Evolutionary conservation across 2,113 vertebrate genomes (phyloP), one percentile per base, ranked within the genome.

Genomic region (Ptyas mucosa): DNA sequence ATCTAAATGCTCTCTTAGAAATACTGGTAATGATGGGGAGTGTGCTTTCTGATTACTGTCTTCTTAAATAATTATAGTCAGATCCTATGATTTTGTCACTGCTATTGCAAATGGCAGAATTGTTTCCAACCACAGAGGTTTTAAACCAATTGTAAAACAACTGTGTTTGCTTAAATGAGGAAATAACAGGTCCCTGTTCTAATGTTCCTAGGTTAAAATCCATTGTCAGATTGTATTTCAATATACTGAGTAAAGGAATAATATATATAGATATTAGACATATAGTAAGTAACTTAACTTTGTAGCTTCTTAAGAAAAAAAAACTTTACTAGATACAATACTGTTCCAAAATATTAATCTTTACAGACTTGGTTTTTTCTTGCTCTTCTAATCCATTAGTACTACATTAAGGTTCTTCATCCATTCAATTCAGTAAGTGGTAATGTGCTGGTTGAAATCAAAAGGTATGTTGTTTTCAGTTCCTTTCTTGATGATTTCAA

Each of bases 101-200:
- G 58, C 29, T 94, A 94, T 94, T 93, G 91, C 51, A 88, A 95
- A 86, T 94, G 49, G 75, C 91, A 91, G 88, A 46, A 64, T 90
- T 92, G 94, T 94, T 96, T 95, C 91, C 54, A 94, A 88, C 29
- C 24, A 43, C 43, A 51, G 87, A 5, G 34, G 29, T 43, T 85
- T 57, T 61, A 39, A 81, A n/a, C 20, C 43, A 34, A 23, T 85
- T 57, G 61, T 29, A 90, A 81, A 39, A 93, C 64, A 89, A 91
- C 88, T 58, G 46, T 81, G 39, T 8, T 43, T 81, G 34, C 18
- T 43, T 89, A 61, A 89, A 89, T 81, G 21, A 88, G 92, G 95
- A 96, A 87, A 90, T 46, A 88, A 39, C 94, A 95, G n/a, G 91
- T 94, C 75, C 29, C 10, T 8, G 86, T 94, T 89, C 64, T 87